Conservation (phyloP, 2,797 vertebrate species). For the Salarias fasciatus region DNA sequence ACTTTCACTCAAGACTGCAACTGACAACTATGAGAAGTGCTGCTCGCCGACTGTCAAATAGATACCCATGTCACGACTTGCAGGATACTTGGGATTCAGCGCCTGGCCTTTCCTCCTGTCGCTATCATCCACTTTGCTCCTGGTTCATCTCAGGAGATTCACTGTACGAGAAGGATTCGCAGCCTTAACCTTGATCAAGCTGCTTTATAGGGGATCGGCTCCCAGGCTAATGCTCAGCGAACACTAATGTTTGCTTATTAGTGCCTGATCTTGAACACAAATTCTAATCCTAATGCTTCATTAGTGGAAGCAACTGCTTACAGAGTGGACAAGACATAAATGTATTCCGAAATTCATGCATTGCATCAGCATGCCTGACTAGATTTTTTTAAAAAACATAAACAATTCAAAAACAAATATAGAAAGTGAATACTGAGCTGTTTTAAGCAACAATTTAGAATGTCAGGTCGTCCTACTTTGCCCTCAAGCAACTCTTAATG, state of each 20-base stretch:
- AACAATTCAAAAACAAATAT: background rate
- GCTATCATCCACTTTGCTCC: slow-evolving; percentile 35
- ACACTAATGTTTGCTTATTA: slow-evolving; percentile 27
- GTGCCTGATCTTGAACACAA: slow-evolving; percentile 17
- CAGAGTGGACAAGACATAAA: slow-evolving; percentile 13
- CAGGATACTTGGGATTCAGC: slow-evolving; percentile 49
- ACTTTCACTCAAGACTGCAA: slow-evolving; percentile 34
- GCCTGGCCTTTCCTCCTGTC: slow-evolving; percentile 20
- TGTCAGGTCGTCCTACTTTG: slow-evolving; percentile 14
- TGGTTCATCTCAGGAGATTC: slow-evolving; percentile 43
- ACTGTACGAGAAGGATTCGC: slow-evolving; percentile 27
- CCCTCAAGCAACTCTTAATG: slow-evolving; percentile 11
- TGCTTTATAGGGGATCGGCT: slow-evolving; percentile 48
- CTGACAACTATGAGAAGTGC: slow-evolving; percentile 42
- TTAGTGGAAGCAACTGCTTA: slow-evolving; percentile 7
- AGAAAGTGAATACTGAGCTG: background rate
- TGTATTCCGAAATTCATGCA: background rate
- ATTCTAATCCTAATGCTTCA: slow-evolving; percentile 19
- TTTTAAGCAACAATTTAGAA: slow-evolving; percentile 1
- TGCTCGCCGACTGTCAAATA: slow-evolving; percentile 35
- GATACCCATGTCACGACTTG: slow-evolving; percentile 30
- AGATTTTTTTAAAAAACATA: background rate
- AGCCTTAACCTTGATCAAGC: slow-evolving; percentile 45
- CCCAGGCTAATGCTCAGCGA: slow-evolving; percentile 21
- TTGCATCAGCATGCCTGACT: background rate